A percentile compares a stretch with the other conserved stretches of the same genome.
These are phyloP conservation scores for Drosophila melanogaster DNA, from an alignment of 1,140 invertebrate genomes.

Conservation along the genomic window Release_6_plus_ISO1_MT NT_033777.3:25592001-25592500, in stretches of 20 bases:
- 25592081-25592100: neutral
- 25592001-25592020: neutral
- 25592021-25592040: neutral
- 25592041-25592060: neutral
- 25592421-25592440: no score
- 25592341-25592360: conserved; percentile 9
- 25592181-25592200: neutral
- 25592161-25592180: no score
- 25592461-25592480: conserved; percentile 31
- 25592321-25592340: neutral
- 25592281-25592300: conserved; percentile 24
- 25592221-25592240: conserved; percentile 15
- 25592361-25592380: conserved; percentile 28
- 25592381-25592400: conserved; percentile 1
- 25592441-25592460: neutral
- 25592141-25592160: no score
- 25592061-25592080: neutral
- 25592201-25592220: neutral
- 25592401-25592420: neutral
- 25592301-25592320: conserved; percentile 15
- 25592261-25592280: neutral
- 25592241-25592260: neutral
- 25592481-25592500: neutral
- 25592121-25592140: neutral
- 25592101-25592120: conserved; percentile 12